phyloP scores from a whole-genome alignment of 2,113 vertebrate species.

The Brienomyrus longianalis region DNA sequence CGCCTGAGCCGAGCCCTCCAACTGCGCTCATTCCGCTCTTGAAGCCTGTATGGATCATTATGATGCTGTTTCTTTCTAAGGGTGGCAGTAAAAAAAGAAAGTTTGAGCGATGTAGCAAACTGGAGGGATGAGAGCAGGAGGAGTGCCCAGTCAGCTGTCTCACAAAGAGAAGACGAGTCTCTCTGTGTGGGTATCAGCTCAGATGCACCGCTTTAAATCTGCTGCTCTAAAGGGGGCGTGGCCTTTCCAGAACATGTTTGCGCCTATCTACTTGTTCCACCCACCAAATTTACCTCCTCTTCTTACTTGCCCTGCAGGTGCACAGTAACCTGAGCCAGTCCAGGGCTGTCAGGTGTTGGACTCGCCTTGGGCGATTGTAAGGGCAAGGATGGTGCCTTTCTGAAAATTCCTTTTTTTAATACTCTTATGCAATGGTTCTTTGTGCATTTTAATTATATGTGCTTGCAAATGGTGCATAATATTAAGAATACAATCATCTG shows the following conservation, averaged over 20 bases:
- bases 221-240: conserved; percentile 30
- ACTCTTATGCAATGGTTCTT: background rate
- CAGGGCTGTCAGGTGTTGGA: background rate
- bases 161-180: conserved; percentile 63
- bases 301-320: background rate
- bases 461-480: background rate
- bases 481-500: background rate
- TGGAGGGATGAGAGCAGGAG: conserved; percentile 29
- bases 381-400: background rate
- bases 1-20: too few relatives aligned
- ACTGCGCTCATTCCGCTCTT: conserved; percentile 14
- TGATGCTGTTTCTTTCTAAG: background rate
- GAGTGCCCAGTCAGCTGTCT: conserved; percentile 36
- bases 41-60: conserved; percentile 5
- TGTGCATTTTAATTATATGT: background rate
- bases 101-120: conserved; percentile 10
- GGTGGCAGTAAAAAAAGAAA: background rate
- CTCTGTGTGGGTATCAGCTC: conserved; percentile 52
- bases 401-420: background rate
- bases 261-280: conserved; percentile 8
- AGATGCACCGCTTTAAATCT: conserved; percentile 46
- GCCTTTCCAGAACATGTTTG: background rate
- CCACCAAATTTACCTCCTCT: conserved; percentile 19
- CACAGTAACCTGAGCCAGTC: background rate
- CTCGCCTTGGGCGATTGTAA: background rate